These are phyloP conservation scores for Carcina quercana DNA, from an alignment of 2,888 invertebrate genomes.

Conservation along the genomic window DNA sequence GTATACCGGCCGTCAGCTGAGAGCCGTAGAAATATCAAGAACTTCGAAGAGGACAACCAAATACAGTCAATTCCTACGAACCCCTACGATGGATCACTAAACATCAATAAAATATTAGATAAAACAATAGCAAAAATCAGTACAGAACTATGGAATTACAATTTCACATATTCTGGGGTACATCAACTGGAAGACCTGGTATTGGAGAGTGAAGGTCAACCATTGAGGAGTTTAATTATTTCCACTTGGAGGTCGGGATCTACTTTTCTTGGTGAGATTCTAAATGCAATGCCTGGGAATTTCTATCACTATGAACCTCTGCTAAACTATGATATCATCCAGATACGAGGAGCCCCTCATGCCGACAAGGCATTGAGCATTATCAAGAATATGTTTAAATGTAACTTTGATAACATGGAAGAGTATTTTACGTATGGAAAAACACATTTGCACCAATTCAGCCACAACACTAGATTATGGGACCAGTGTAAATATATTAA, in stretches of 20 bases:
- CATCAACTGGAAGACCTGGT: conserved; percentile 79
- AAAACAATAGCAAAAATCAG: conserved; percentile 50
- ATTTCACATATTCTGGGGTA: conserved; percentile 48
- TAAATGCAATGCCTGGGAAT: conserved; percentile 89
- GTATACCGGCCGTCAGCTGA: conserved; percentile 62
- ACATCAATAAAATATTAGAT: conserved; percentile 52
- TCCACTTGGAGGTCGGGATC: conserved; percentile 95
- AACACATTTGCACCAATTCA: conserved; percentile 85
- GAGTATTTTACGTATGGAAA: conserved; percentile 86
- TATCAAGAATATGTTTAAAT: conserved; percentile 82
- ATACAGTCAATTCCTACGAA: conserved; percentile 49
- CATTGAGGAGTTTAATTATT: conserved; percentile 84
- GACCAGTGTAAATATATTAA: conserved; percentile 81
- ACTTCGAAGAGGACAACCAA: conserved; percentile 54
- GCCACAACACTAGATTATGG: conserved; percentile 90
- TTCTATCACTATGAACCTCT: conserved; percentile 94
- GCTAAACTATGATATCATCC: conserved; percentile 86
- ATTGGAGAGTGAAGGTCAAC: conserved; percentile 80
- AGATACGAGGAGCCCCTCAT: conserved; percentile 83
- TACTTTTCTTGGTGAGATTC: conserved; percentile 89
- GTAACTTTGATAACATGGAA: conserved; percentile 83
- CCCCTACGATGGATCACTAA: conserved; percentile 46
- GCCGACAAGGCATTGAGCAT: conserved; percentile 79
- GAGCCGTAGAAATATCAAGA: conserved; percentile 53
- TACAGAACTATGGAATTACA: conserved; percentile 52